These are phyloP conservation scores for Agrilus biguttatus DNA, from an alignment of 2,888 invertebrate species.

Conservation along the genomic window DNA sequence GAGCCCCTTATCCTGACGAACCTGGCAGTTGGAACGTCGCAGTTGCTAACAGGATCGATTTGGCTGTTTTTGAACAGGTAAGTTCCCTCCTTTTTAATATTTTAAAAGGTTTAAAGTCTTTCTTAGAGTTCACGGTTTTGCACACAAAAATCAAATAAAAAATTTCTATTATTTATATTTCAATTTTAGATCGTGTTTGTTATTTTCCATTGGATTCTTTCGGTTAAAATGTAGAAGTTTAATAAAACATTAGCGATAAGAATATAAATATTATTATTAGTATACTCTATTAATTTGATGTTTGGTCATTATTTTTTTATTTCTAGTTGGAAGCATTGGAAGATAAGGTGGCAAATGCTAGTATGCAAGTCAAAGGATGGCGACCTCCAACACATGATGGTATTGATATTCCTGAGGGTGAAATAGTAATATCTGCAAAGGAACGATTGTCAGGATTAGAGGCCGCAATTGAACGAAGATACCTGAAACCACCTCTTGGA, in stretches of 20 bases:
- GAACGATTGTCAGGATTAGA: slow-evolving; percentile 71
- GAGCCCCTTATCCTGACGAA: slow-evolving; percentile 37
- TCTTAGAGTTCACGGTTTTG: neutral
- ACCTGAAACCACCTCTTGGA: slow-evolving; percentile 83
- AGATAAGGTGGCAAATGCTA: slow-evolving; percentile 75
- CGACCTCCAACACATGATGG: slow-evolving; percentile 52
- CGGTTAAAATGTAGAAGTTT: too few relatives aligned
- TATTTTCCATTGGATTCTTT: too few relatives aligned
- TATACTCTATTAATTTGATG: too few relatives aligned
- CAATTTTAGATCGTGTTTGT: too few relatives aligned
- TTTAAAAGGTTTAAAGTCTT: neutral
- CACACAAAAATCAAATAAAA: too few relatives aligned
- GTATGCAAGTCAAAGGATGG: slow-evolving; percentile 87
- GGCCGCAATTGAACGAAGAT: slow-evolving; percentile 82
- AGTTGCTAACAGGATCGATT: slow-evolving; percentile 69
- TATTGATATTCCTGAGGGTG: slow-evolving; percentile 31
- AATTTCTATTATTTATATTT: too few relatives aligned
- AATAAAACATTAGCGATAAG: too few relatives aligned
- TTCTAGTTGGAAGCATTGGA: slow-evolving; percentile 66
- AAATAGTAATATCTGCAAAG: slow-evolving; percentile 45
- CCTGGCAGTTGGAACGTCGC: slow-evolving; percentile 42
- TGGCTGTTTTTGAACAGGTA: slow-evolving; percentile 61
- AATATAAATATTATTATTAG: too few relatives aligned
- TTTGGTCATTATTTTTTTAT: neutral
- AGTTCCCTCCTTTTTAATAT: neutral